Evolutionary conservation across 2,113 vertebrate genomes (phyloP), one percentile per base, ranked within the genome.

Genomic region (Oxyruncus cristatus): DNA sequence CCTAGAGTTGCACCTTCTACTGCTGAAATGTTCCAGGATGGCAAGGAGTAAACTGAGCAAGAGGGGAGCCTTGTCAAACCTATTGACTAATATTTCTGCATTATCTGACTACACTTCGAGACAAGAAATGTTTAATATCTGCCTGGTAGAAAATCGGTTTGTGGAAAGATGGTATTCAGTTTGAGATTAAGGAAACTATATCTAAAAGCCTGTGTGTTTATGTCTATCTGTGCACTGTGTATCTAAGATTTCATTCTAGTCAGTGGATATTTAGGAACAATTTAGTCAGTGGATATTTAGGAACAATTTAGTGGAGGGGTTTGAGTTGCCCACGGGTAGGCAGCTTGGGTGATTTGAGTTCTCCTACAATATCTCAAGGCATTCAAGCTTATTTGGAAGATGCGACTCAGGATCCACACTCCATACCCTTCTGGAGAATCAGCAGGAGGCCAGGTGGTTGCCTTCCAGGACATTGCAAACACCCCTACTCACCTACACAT

Each of bases 151-250:
- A 74, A 73, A 84, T 33, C 22, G 56, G 44, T 21, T 33, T 23
- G 3, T 58, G 10, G 39, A 65, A 88, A 59, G 41, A 12, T 41
- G 21, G 2, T 46, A 35, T 77, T 77, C 39, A 59, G 41, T 58
- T 53, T 78, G 30, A 78, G 19, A 53, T 58, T 26, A 63, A 76
- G 37, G 56, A 50, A 82, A 71, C 5, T 18, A 63, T 50, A 70
- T 17, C 44, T 66, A 32, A 27, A 47, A 4, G 1, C 11, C 33
- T 50, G 8, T 2, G 1, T 2, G 1, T 33, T 35, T 12, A 32
- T 47, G 37, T 12, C 30, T 73, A 35, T 47, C 30, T 55, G 13
- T 50, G 56, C 10, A 16, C 28, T n/a, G 41, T 4, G 4, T 63
- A 18, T 44, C 37, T 63, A 59, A 52, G 52, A 59, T 61, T 79